These are phyloP conservation scores for Myocastor coypus DNA, from an alignment of 2,113 vertebrate species.

Conservation along the genomic window DNA sequence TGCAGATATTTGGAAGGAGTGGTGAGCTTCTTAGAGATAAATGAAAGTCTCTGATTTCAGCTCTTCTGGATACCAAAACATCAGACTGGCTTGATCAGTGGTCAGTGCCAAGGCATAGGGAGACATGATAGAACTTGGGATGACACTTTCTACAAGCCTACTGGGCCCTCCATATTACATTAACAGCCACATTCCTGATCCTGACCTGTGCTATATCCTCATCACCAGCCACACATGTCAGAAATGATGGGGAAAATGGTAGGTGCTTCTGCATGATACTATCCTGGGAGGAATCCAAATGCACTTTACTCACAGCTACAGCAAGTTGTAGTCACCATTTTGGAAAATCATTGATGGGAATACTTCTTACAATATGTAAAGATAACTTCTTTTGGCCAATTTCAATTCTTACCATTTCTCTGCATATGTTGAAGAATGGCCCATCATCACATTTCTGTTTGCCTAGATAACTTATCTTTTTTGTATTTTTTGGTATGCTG, in stretches of 20 bases:
- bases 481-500: neutral
- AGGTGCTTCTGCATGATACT: neutral
- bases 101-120: conserved; percentile 13
- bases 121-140: neutral
- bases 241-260: neutral
- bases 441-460: conserved; percentile 1
- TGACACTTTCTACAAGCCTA: neutral
- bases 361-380: neutral
- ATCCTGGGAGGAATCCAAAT: neutral
- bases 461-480: neutral
- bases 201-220: neutral
- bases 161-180: neutral
- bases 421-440: neutral
- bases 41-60: conserved; percentile 9
- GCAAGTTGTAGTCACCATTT: neutral
- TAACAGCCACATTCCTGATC: neutral
- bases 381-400: neutral
- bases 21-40: neutral
- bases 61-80: conserved; percentile 22
- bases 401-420: neutral
- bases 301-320: conserved; percentile 8
- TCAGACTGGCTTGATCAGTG: neutral
- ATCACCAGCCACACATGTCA: neutral
- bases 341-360: neutral
- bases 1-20: neutral